These are phyloP conservation scores for Slavum lentiscoides DNA, from an alignment of 2,888 invertebrate species.

Conservation along the genomic window DNA sequence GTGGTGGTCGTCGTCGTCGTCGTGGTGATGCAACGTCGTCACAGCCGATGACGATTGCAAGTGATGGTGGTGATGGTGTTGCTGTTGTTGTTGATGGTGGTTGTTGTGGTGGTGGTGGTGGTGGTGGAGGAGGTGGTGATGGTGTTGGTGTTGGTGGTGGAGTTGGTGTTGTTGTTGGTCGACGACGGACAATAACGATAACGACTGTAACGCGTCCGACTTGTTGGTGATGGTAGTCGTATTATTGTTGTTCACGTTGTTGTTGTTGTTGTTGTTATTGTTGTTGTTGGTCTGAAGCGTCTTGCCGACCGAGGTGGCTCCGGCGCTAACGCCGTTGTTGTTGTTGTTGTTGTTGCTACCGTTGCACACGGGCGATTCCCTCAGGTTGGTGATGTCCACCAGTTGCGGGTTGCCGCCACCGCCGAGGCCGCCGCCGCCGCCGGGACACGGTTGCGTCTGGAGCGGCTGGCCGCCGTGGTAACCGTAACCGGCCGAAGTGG, in stretches of 20 bases:
- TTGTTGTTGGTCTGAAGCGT: not conserved
- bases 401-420: constrained; percentile 54
- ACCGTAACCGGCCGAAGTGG: constrained; percentile 37
- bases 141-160: not conserved
- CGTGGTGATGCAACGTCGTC: constrained; percentile 9
- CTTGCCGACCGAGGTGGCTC: not conserved
- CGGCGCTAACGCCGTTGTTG: constrained; percentile 52
- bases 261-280: constrained; percentile 55
- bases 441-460: constrained; percentile 35
- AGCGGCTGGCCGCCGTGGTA: constrained; percentile 26
- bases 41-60: not conserved
- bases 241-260: constrained; percentile 70
- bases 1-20: not conserved
- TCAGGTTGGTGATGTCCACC: constrained; percentile 57
- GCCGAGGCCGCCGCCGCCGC: constrained; percentile 3
- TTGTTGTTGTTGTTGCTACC: constrained; percentile 55
- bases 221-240: constrained; percentile 59
- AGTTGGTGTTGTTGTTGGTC: constrained; percentile 2
- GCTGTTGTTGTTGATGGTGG: not conserved
- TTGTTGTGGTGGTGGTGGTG: not conserved
- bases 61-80: not conserved
- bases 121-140: not conserved
- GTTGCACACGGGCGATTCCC: constrained; percentile 55
- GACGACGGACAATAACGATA: not conserved
- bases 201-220: constrained; percentile 2